These are phyloP conservation scores for Drosophila lacertosa DNA, from an alignment of 1,140 invertebrate species.

Conservation along the genomic window DNA sequence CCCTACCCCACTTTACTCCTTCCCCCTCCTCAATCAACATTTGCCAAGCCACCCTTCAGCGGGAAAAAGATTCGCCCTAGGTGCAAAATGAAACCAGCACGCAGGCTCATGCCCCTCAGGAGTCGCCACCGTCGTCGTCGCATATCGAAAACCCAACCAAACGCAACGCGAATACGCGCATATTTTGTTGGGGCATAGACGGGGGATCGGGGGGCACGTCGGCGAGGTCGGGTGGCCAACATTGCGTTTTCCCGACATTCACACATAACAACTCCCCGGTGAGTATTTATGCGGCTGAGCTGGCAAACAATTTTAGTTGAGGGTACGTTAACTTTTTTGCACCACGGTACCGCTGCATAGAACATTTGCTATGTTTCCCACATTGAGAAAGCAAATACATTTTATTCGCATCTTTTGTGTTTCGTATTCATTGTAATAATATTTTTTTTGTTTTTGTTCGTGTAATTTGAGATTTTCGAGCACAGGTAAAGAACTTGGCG, in stretches of 20 bases:
- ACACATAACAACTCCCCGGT: slow-evolving; percentile 72
- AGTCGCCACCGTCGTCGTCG: slow-evolving; percentile 17
- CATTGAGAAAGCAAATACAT: slow-evolving; percentile 58
- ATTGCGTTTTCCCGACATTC: slow-evolving; percentile 45
- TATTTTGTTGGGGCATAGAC: slow-evolving; percentile 37
- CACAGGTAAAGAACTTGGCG: slow-evolving; percentile 20
- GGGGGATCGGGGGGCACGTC: not conserved
- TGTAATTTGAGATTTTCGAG: slow-evolving; percentile 62
- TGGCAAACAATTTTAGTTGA: slow-evolving; percentile 56
- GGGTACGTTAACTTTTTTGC: slow-evolving; percentile 63
- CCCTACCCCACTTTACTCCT: not conserved
- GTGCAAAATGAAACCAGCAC: slow-evolving; percentile 53
- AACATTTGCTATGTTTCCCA: slow-evolving; percentile 73
- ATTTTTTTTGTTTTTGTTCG: slow-evolving; percentile 32
- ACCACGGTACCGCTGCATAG: slow-evolving; percentile 44
- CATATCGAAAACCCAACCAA: slow-evolving; percentile 43
- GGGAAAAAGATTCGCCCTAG: slow-evolving; percentile 36
- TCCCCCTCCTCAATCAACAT: not conserved
- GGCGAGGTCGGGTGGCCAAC: slow-evolving; percentile 6
- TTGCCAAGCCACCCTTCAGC: too few relatives aligned
- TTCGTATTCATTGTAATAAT: slow-evolving; percentile 71
- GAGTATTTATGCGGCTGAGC: slow-evolving; percentile 78
- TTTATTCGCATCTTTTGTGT: slow-evolving; percentile 73
- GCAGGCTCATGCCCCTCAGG: slow-evolving; percentile 30
- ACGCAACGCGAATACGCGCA: slow-evolving; percentile 50